Evolutionary conservation across 1,140 invertebrate species (phyloP).

Genomic region (Nixonia krombeini): DNA sequence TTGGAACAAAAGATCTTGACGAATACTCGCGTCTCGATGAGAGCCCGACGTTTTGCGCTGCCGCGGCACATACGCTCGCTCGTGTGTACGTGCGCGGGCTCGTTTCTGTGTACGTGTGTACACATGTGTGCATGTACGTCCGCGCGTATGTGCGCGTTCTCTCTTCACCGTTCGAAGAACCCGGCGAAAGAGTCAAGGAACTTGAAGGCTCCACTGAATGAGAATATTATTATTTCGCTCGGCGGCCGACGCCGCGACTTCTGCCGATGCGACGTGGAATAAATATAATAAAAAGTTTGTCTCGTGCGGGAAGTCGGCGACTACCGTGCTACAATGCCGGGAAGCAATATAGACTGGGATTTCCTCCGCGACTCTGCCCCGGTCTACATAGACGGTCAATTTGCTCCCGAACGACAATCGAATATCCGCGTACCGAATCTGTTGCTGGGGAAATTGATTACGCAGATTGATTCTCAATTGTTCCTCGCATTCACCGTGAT

Average conservation of each 20-base stretch:
- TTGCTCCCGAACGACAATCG: too few species aligned
- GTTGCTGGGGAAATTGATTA: too few species aligned
- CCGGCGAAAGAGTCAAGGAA: slow-evolving; percentile 11
- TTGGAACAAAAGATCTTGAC: slow-evolving; percentile 29
- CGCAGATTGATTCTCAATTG: too few species aligned
- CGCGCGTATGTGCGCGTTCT: not conserved
- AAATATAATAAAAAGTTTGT: not conserved
- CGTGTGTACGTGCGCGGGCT: not conserved
- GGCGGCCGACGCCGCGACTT: not conserved
- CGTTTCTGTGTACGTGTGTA: not conserved
- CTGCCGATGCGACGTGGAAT: not conserved
- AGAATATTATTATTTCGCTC: slow-evolving; percentile 10
- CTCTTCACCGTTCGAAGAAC: slow-evolving; percentile 5
- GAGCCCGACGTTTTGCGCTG: slow-evolving; percentile 16
- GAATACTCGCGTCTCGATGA: slow-evolving; percentile 25
- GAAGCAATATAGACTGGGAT: too few species aligned
- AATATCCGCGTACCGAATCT: too few species aligned
- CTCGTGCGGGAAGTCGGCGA: not conserved
- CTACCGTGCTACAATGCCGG: too few species aligned
- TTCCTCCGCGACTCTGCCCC: too few species aligned
- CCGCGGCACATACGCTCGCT: slow-evolving; percentile 3
- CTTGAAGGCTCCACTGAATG: not conserved
- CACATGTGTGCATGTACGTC: slow-evolving; percentile 4
- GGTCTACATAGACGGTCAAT: too few species aligned
- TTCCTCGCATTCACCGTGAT: too few species aligned